These are phyloP conservation scores for Pachyseris speciosa DNA, from an alignment of 64 coral and sea anemone species.

Conservation along the genomic window DNA sequence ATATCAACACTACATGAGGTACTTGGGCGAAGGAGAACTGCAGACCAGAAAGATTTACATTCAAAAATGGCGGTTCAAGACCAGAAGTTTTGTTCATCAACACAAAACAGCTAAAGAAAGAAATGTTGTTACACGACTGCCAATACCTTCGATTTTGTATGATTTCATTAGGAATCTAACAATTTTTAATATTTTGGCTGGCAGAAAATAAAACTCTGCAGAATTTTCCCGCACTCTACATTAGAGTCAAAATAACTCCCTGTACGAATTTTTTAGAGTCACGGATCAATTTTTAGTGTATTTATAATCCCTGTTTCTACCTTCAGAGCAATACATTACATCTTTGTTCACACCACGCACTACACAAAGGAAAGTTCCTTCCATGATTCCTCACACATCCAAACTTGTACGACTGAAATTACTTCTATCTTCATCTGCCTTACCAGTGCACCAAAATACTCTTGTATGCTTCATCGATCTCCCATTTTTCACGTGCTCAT, in stretches of 20 bases:
- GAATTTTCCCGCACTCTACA: not conserved
- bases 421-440: too few species aligned
- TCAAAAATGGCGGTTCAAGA: not conserved
- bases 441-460: too few species aligned
- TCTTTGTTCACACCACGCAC: too few species aligned
- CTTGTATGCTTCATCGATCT: too few species aligned
- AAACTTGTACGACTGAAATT: too few species aligned
- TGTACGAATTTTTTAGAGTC: not conserved
- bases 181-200: not conserved
- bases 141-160: not conserved
- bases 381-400: too few species aligned
- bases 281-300: not conserved
- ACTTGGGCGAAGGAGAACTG: not conserved
- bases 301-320: not conserved
- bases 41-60: not conserved
- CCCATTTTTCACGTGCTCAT: too few species aligned
- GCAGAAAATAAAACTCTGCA: not conserved
- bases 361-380: too few species aligned
- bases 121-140: not conserved
- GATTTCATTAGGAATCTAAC: not conserved
- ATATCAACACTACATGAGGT: not conserved
- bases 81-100: not conserved
- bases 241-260: not conserved
- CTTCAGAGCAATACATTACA: too few species aligned
- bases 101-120: not conserved